phyloP scores from a whole-genome alignment of 2,888 invertebrate genomes.

The Pristionchus exspectatus region DNA sequence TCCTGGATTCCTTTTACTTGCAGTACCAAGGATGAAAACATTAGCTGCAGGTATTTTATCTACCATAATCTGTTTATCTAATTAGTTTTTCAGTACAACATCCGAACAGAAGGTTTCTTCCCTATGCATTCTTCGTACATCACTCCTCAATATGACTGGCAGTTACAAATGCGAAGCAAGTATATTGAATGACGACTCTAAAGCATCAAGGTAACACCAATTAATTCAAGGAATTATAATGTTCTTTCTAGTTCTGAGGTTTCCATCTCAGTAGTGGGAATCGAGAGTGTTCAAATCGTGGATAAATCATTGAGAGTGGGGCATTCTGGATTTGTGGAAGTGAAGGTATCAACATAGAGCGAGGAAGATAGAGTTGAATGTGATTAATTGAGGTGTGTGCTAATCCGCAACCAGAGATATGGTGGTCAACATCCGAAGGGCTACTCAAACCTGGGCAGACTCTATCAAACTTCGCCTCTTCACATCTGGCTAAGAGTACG shows the following conservation, averaged over 20 bases:
- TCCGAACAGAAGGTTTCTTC: conserved; percentile 24
- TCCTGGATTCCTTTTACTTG: conserved; percentile 48
- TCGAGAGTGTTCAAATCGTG: conserved; percentile 27
- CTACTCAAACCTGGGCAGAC: background rate
- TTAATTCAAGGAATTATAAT: background rate
- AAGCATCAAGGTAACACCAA: background rate
- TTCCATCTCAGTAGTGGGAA: conserved; percentile 14
- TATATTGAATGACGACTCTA: background rate
- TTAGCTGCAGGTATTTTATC: conserved; percentile 11
- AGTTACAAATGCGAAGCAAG: conserved; percentile 25
- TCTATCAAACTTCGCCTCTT: conserved; percentile 5
- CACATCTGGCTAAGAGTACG: background rate
- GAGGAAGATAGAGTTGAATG: background rate
- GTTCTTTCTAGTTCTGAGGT: conserved; percentile 11
- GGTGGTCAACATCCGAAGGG: conserved; percentile 20
- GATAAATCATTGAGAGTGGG: background rate
- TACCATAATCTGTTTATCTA: too few relatives aligned
- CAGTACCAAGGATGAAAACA: conserved; percentile 36
- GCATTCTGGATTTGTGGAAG: background rate
- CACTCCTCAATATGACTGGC: background rate
- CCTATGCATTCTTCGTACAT: conserved; percentile 8
- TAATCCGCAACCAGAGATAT: conserved; percentile 21
- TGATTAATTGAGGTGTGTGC: background rate
- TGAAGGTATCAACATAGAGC: background rate
- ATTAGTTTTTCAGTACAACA: background rate